Base-by-base conservation (phyloP, 2,797 vertebrate species). In the Epinephelus malabaricus region DNA sequence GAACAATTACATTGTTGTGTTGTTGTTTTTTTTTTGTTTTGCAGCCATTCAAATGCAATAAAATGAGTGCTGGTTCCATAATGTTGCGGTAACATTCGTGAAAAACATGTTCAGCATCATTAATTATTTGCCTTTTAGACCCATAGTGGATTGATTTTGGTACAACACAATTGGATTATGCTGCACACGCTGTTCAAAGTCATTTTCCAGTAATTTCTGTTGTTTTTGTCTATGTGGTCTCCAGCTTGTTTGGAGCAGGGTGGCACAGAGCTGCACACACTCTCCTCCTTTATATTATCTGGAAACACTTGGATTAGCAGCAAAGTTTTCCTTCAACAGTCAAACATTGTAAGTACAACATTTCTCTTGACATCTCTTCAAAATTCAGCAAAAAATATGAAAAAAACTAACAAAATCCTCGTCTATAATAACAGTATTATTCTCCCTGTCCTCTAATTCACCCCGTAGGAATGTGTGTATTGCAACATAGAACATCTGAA, bases 111-210 rank as follows among this genome's bases (percentile, higher is more conserved):
- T 75, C 64, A 66, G 73, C 76, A 2, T 50, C 76, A 82, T 83
- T 83, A 85, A 82, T 84, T 84, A 71, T 73, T 75, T 63, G 30
- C 76, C 47, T 82, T 83, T 78, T 73, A 77, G 55, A 65, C 49
- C 30, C 46, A 69, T 49, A 21, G 45, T 75, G 55, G 68, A 81
- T 78, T 82, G 73, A 81, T 82, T 85, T 89, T 40, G 18, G 51
- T 67, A 47, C 69, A 72, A 69, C 51, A 66, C 46, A 71, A 83
- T 66, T 81, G 82, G 34, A 47, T 81, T 69, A 67, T 81, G 50
- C 68, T 62, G 78, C 63, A 47, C 56, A 69, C 68, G 71, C 58
- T 81, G 55, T 72, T 78, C 10, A 14, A 59, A 69, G 53, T 47
- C 21, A 78, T 68, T 68, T 69, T 66, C 30, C 55, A 60, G 61